Evolutionary conservation across 2,113 vertebrate genomes (phyloP).

Genomic region (Polypterus bichir): DNA sequence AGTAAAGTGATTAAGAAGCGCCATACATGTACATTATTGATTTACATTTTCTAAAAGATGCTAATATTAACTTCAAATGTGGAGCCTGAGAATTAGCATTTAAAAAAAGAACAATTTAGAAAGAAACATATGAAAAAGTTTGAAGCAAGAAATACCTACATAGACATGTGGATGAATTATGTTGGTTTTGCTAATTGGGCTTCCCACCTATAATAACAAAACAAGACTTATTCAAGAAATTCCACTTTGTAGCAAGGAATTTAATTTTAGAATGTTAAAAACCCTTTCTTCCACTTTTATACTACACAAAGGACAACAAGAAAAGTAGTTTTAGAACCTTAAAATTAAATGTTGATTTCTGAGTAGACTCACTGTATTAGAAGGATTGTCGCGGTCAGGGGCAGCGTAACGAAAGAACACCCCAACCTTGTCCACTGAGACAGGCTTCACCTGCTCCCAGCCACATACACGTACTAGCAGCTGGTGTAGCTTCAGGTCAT

Average conservation of each 20-base stretch:
- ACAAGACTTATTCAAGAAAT: constrained; percentile 11
- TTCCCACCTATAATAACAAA: constrained; percentile 69
- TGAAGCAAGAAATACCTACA: constrained; percentile 51
- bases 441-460: constrained; percentile 92
- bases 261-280: constrained; percentile 21
- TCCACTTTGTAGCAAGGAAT: constrained; percentile 19
- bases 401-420: constrained; percentile 93
- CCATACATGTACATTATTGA: too few species aligned
- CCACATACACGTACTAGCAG: constrained; percentile 85
- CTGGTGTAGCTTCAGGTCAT: constrained; percentile 88
- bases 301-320: not conserved
- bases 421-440: constrained; percentile 95
- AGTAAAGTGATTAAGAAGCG: too few species aligned
- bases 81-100: too few species aligned
- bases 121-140: too few species aligned
- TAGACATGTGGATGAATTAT: constrained; percentile 97
- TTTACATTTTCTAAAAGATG: too few species aligned
- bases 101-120: too few species aligned
- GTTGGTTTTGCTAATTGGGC: constrained; percentile 84
- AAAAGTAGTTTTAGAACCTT: not conserved
- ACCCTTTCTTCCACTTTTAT: not conserved
- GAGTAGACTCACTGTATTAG: constrained; percentile 64
- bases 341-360: not conserved
- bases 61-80: too few species aligned
- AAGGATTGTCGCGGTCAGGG: constrained; percentile 80